phyloP scores from a whole-genome alignment of 2,113 vertebrate species.

The Halichoeres trimaculatus region DNA sequence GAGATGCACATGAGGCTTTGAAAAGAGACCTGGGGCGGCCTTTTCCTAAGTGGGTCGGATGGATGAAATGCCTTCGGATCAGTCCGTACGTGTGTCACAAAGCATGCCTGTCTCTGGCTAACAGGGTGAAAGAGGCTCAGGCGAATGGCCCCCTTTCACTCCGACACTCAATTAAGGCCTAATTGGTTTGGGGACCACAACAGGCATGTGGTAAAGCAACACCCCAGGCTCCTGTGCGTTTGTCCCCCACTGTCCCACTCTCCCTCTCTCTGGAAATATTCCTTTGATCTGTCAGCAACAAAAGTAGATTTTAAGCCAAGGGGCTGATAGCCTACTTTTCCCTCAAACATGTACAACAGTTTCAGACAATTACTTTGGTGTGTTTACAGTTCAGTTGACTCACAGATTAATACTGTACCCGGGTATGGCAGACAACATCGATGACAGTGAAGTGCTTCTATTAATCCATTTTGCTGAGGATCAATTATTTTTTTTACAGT shows the following conservation, averaged over 20 bases:
- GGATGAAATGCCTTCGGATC: conserved; percentile 65
- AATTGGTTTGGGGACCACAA: conserved; percentile 67
- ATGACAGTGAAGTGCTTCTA: conserved; percentile 19
- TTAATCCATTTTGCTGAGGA: conserved; percentile 6
- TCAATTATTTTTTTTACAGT: background rate
- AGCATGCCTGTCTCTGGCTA: conserved; percentile 79
- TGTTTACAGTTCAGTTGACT: conserved; percentile 44
- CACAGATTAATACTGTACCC: conserved; percentile 10
- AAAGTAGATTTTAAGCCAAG: conserved; percentile 38
- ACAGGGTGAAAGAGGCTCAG: conserved; percentile 72
- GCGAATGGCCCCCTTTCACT: conserved; percentile 66
- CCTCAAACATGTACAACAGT: conserved; percentile 34
- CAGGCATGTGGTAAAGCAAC: conserved; percentile 47
- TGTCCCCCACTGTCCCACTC: conserved; percentile 38
- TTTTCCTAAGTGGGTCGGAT: conserved; percentile 56
- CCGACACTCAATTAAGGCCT: conserved; percentile 60
- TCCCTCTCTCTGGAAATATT: conserved; percentile 25
- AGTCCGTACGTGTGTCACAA: conserved; percentile 70
- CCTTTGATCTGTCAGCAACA: conserved; percentile 56
- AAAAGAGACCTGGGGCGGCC: conserved; percentile 43
- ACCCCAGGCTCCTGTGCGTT: conserved; percentile 47
- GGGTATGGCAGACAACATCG: background rate
- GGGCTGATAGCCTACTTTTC: conserved; percentile 15
- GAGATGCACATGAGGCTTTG: conserved; percentile 41
- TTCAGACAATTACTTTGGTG: conserved; percentile 28